These are phyloP conservation scores for Tetragonula carbonaria DNA, from an alignment of 2,888 invertebrate genomes.

Conservation along the genomic window DNA sequence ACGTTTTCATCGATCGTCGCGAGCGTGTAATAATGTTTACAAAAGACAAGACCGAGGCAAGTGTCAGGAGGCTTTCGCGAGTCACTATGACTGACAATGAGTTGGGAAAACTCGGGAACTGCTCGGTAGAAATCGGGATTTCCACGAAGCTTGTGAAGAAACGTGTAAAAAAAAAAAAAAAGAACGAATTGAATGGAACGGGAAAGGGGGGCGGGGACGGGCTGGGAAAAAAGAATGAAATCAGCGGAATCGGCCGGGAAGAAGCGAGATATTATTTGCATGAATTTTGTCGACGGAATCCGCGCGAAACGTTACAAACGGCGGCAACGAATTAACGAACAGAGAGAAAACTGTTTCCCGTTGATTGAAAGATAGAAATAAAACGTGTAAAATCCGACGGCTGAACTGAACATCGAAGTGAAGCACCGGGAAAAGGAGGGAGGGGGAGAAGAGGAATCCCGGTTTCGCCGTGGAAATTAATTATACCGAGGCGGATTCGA, in stretches of 20 bases:
- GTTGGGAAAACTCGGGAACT: no score
- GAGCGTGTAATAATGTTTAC: no score
- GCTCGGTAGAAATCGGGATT: no score
- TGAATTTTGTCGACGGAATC: constrained; percentile 14
- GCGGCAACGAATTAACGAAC: not conserved
- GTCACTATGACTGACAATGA: no score
- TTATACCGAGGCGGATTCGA: constrained; percentile 9
- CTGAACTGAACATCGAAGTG: not conserved
- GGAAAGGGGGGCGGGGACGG: not conserved
- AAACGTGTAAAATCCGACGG: not conserved
- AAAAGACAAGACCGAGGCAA: no score
- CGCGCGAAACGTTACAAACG: not conserved
- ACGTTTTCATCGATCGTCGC: no score
- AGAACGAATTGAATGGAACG: not conserved
- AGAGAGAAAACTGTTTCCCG: constrained; percentile 4
- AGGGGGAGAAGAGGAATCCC: not conserved
- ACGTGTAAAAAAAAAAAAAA: not conserved
- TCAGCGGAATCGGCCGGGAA: not conserved
- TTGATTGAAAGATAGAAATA: constrained; percentile 21
- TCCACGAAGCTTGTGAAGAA: not conserved
- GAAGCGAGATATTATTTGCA: constrained; percentile 13
- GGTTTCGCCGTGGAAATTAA: constrained; percentile 5
- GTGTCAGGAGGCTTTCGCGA: no score
- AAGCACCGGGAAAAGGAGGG: not conserved
- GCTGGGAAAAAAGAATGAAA: constrained; percentile 2